Evolutionary conservation across 2,797 vertebrate species (phyloP).

Genomic region (Alfaro cultratus): DNA sequence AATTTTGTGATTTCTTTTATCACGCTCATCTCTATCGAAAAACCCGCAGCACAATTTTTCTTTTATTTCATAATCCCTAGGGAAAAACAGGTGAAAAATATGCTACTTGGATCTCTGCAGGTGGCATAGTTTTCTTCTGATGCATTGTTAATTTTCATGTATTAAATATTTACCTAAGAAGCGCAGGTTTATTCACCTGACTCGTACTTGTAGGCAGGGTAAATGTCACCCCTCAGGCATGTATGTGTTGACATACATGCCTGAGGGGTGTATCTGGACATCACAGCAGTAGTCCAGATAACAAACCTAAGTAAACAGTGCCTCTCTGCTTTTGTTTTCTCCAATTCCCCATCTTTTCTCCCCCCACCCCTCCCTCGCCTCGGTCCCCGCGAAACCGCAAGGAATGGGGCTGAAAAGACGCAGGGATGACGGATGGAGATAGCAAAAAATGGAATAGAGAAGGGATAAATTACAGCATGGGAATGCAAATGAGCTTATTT

Average conservation of each 20-base stretch:
- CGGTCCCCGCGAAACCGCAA: slow-evolving; percentile 51
- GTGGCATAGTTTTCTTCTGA: not conserved
- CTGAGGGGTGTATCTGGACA: not conserved
- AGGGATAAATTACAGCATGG: slow-evolving; percentile 66
- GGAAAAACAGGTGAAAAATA: not conserved
- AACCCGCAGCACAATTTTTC: not conserved
- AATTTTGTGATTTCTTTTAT: not conserved
- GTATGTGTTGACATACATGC: slow-evolving; percentile 41
- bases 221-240: slow-evolving; percentile 60
- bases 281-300: slow-evolving; percentile 63
- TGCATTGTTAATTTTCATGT: slow-evolving; percentile 23
- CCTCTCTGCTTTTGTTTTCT: slow-evolving; percentile 69
- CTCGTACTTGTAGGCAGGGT: slow-evolving; percentile 53
- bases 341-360: slow-evolving; percentile 48
- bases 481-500: slow-evolving; percentile 71
- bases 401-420: slow-evolving; percentile 56
- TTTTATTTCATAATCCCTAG: not conserved
- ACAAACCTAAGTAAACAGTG: slow-evolving; percentile 72
- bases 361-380: slow-evolving; percentile 59
- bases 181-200: slow-evolving; percentile 71
- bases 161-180: slow-evolving; percentile 64
- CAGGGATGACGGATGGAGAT: slow-evolving; percentile 61
- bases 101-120: not conserved
- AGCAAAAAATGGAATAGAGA: slow-evolving; percentile 37
- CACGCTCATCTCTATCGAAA: not conserved